These are phyloP conservation scores for Melanotaenia nigrans DNA, from an alignment of 2,797 vertebrate genomes.

Conservation along the genomic window DNA sequence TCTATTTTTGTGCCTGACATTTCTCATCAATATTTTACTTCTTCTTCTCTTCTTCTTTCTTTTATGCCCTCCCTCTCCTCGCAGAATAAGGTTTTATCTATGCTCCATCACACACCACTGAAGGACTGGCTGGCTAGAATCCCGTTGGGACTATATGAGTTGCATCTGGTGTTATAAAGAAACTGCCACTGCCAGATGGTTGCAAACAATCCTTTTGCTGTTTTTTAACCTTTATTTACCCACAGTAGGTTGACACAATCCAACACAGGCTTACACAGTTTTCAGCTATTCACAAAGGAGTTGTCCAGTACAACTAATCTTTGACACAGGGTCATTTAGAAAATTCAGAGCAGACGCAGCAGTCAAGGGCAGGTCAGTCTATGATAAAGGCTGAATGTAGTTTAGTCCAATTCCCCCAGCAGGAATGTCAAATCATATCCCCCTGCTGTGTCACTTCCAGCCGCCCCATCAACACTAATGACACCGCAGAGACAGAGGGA, in stretches of 20 bases:
- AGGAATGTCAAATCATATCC: slow-evolving; percentile 43
- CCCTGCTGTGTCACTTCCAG: slow-evolving; percentile 57
- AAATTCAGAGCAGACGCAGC: slow-evolving; percentile 19
- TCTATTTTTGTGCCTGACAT: slow-evolving; percentile 73
- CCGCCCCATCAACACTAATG: slow-evolving; percentile 64
- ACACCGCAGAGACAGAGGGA: slow-evolving; percentile 38
- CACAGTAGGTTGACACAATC: slow-evolving; percentile 42
- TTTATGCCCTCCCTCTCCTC: slow-evolving; percentile 56
- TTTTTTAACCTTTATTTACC: slow-evolving; percentile 68
- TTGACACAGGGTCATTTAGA: slow-evolving; percentile 50
- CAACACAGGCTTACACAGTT: slow-evolving; percentile 27
- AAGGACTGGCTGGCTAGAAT: slow-evolving; percentile 64
- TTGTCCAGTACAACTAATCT: slow-evolving; percentile 32
- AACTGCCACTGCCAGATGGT: slow-evolving; percentile 71
- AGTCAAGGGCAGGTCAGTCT: slow-evolving; percentile 57
- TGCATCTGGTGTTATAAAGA: slow-evolving; percentile 62
- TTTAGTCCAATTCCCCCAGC: slow-evolving; percentile 43
- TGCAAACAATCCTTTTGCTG: slow-evolving; percentile 66
- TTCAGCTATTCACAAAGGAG: slow-evolving; percentile 38
- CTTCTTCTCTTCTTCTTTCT: slow-evolving; percentile 37
- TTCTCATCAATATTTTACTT: slow-evolving; percentile 77
- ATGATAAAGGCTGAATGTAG: slow-evolving; percentile 46
- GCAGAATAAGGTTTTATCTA: slow-evolving; percentile 75
- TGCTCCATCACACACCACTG: slow-evolving; percentile 71
- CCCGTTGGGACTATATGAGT: slow-evolving; percentile 66